Percentiles rank a stretch among this genome's conserved stretches.
phyloP scores from a whole-genome alignment of 2,113 vertebrate species.

The Hassar affinis region DNA sequence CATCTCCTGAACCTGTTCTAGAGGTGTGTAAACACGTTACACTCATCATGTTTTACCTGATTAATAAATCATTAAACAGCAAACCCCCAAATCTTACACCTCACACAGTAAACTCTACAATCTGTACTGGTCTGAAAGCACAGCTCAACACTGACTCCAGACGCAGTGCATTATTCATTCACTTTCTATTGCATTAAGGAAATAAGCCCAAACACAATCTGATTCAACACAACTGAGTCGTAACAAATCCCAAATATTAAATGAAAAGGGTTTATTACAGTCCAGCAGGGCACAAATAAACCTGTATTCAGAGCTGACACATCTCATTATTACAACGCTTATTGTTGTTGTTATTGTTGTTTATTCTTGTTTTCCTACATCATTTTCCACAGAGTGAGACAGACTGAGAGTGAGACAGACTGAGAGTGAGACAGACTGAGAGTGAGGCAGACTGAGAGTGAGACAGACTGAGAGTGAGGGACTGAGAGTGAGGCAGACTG shows the following conservation, averaged over 20 bases:
- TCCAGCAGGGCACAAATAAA: not conserved
- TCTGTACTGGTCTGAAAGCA: not conserved
- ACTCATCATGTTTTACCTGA: not conserved
- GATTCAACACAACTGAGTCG: not conserved
- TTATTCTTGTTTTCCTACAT: not conserved
- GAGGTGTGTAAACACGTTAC: not conserved
- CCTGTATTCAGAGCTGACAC: not conserved
- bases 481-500: no score
- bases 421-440: no score
- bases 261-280: not conserved
- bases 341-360: not conserved
- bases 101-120: not conserved
- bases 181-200: not conserved
- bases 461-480: no score
- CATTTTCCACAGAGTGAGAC: no score
- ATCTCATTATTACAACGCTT: not conserved
- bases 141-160: not conserved
- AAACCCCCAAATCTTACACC: no score
- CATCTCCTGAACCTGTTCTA: not conserved
- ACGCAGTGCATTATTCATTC: not conserved
- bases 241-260: not conserved
- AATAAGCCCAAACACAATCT: slow-evolving; percentile 10
- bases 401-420: no score
- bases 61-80: no score
- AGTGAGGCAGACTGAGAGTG: no score